Evolutionary conservation across 2,113 vertebrate genomes (phyloP).

Genomic region (Planiliza haematocheilus): DNA sequence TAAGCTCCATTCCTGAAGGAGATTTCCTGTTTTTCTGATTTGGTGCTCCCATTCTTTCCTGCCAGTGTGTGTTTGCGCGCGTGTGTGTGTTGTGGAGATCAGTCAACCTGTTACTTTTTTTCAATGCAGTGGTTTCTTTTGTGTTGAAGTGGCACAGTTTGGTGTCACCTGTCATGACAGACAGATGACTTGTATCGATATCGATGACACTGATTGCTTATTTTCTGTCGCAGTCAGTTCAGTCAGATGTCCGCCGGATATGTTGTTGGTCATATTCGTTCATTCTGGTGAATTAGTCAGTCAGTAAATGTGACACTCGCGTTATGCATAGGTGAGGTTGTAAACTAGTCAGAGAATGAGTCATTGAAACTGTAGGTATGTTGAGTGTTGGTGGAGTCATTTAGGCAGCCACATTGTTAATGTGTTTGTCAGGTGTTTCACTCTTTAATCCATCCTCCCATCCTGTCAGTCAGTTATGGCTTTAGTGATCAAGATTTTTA

Average conservation of each 20-base stretch:
- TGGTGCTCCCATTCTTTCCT: conserved; percentile 61
- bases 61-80: conserved; percentile 12
- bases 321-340: no score
- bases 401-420: no score
- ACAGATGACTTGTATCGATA: conserved; percentile 8
- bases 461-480: no score
- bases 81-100: conserved; percentile 26
- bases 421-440: no score
- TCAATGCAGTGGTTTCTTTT: neutral
- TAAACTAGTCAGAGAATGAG: no score
- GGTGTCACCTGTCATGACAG: neutral
- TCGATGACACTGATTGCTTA: neutral
- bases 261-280: neutral
- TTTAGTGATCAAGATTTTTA: no score
- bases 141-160: conserved; percentile 19
- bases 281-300: neutral
- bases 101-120: conserved; percentile 27
- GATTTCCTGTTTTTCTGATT: conserved; percentile 72
- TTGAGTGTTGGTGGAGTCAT: no score
- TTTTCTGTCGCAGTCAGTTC: neutral
- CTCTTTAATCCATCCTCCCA: no score
- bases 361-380: no score
- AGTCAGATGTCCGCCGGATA: neutral
- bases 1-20: conserved; percentile 53
- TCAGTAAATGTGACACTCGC: neutral